Evolutionary conservation across 1,140 invertebrate species (phyloP).

Genomic region (Semibalanus balanoides): DNA sequence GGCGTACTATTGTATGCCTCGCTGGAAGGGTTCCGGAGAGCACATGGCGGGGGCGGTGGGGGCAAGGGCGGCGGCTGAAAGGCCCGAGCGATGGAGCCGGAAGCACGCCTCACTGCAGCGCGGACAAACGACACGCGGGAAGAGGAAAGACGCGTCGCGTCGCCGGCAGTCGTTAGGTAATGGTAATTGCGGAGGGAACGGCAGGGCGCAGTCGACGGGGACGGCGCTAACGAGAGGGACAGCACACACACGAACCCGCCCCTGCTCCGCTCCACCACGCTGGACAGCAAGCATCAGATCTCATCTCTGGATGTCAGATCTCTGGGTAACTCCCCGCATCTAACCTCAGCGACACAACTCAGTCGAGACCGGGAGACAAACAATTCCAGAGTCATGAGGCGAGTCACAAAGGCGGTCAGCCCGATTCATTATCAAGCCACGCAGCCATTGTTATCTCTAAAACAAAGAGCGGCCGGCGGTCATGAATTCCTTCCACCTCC

Average conservation of each 20-base stretch:
- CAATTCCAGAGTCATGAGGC: not conserved
- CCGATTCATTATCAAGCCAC: not conserved
- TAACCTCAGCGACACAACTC: no score
- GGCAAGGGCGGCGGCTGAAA: not conserved
- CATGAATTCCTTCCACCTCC: not conserved
- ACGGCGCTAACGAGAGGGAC: not conserved
- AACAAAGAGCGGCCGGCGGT: not conserved
- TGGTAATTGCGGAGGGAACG: not conserved
- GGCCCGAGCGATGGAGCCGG: not conserved
- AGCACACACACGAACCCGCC: no score
- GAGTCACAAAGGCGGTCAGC: not conserved
- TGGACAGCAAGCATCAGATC: no score
- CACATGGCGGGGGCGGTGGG: no score
- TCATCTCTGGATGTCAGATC: no score
- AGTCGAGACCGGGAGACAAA: not conserved
- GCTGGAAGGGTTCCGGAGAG: no score
- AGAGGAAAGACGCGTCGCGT: not conserved
- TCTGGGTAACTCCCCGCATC: no score
- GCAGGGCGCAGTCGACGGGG: not conserved
- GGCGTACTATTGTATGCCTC: no score
- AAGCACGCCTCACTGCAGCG: not conserved
- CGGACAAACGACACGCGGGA: not conserved
- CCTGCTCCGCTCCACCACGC: no score
- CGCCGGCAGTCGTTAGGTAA: not conserved
- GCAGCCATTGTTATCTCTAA: not conserved